A percentile compares a stretch with the other conserved stretches of the same genome.
phyloP scores from a whole-genome alignment of 1,140 invertebrate genomes.

The Ditylenchus dipsaci region DNA sequence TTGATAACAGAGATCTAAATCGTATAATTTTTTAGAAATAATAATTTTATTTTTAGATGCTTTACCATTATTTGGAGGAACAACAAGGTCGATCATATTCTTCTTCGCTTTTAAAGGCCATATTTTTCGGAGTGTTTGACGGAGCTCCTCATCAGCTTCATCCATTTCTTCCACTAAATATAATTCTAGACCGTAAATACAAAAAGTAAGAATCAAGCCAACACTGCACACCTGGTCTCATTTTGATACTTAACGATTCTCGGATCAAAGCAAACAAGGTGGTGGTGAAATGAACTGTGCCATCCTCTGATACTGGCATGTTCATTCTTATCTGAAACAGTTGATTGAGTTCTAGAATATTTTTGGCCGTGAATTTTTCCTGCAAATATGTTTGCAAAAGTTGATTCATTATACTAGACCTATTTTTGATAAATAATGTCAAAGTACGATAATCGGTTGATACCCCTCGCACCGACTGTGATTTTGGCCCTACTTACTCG shows the following conservation, averaged over 20 bases:
- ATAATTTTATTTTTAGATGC: constrained; percentile 2
- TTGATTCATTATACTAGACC: no score
- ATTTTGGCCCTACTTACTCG: no score
- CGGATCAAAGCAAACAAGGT: constrained; percentile 96
- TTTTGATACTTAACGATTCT: constrained; percentile 97
- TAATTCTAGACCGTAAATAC: neutral
- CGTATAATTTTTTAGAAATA: neutral
- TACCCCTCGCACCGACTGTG: no score
- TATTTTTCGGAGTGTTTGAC: constrained; percentile 89
- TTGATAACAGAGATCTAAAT: constrained; percentile 48
- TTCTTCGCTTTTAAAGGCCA: constrained; percentile 98
- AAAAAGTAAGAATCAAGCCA: neutral
- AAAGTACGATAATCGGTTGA: no score
- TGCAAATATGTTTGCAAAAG: no score
- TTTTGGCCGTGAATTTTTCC: no score
- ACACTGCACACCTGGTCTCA: constrained; percentile 78
- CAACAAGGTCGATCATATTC: constrained; percentile 81
- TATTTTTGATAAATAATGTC: no score
- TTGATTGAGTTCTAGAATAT: no score
- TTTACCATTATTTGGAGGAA: constrained; percentile 81
- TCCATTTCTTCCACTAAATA: constrained; percentile 92
- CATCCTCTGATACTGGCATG: constrained; percentile 83
- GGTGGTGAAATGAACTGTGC: constrained; percentile 96
- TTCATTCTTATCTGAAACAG: constrained; percentile 48
- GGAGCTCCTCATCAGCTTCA: constrained; percentile 89